Evolutionary conservation across 2,888 invertebrate species (phyloP), one percentile per base, ranked within the genome.

Genomic region (Phasia obesa): DNA sequence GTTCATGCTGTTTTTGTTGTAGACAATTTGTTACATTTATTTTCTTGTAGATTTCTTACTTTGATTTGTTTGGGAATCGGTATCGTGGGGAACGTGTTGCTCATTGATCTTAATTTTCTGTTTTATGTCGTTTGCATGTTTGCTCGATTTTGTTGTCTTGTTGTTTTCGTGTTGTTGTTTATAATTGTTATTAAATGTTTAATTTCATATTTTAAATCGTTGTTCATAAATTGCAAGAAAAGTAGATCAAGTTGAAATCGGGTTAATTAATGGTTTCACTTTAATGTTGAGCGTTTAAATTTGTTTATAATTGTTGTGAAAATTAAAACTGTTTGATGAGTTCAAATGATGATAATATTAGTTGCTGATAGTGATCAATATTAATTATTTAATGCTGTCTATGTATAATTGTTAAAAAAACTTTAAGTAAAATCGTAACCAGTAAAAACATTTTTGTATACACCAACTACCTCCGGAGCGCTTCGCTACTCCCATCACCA

Each of bases 191-290:
- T 55, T 62, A 55, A 77, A 70, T 69, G 77, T 62, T 78, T 82
- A 82, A 77, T 81, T 69, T 71, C 77, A 81, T 69, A 81, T 73
- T 44, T 65, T 62, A 42, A 77, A 71, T 60, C 38, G 27, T 51
- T 53, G 47, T 55, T 47, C 67, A 77, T 77, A 70, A 76, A 64
- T 71, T 57, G 57, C 62, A 70, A 49, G 35, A 74, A 73, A 82
- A 78, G 73, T 82, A 47, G 82, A 74, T 59, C 82, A 82, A 64
- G 67, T 74, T 65, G 78, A 70, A 82, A 78, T 59, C 78, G 69
- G 82, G 82, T 82, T 82, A 82, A 82, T 78, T 78, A 78, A 69
- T 74, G 70, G 62, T 57, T 74, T 64, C 62, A 59, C 78, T 57
- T 74, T 51, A 17, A 47, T 17, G 19, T n/a, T n/a, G 17, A 19